phyloP scores from a whole-genome alignment of 1,140 invertebrate genomes.

The fruit fly (Drosophila melanogaster) region DNA sequence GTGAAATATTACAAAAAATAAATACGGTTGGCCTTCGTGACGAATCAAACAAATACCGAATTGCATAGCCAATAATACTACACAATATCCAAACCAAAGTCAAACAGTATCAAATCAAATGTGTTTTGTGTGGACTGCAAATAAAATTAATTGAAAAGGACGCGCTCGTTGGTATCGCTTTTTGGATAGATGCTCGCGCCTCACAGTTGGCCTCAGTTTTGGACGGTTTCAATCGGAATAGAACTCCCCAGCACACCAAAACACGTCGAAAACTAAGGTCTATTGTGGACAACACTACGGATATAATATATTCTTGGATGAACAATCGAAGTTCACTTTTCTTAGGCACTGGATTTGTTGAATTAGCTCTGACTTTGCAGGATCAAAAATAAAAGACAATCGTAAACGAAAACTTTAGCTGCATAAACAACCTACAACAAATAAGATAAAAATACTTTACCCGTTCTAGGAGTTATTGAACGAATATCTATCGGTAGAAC shows the following conservation, averaged over 20 bases:
- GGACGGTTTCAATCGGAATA: conserved; percentile 84
- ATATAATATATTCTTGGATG: not conserved
- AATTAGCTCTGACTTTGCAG: not conserved
- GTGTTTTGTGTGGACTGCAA: conserved; percentile 6
- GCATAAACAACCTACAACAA: not conserved
- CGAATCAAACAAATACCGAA: conserved; percentile 37
- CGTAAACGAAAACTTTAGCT: not conserved
- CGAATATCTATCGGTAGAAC: conserved; percentile 21
- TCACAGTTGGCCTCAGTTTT: conserved; percentile 83
- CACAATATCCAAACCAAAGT: conserved; percentile 15
- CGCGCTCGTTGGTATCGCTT: conserved; percentile 12
- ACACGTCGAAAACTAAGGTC: conserved; percentile 84
- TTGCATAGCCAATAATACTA: conserved; percentile 10
- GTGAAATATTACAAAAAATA: conserved; percentile 19
- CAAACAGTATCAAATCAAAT: conserved; percentile 15
- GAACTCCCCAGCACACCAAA: conserved; percentile 79
- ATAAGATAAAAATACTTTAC: conserved; percentile 24
- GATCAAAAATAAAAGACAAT: not conserved
- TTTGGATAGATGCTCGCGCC: conserved; percentile 47
- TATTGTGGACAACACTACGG: conserved; percentile 49
- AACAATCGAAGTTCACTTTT: conserved; percentile 29
- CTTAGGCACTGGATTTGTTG: conserved; percentile 11
- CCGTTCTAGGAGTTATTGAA: conserved; percentile 1
- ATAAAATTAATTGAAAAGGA: conserved; percentile 18
- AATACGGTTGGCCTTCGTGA: conserved; percentile 22